phyloP scores from a whole-genome alignment of 2,113 vertebrate species.

The Cygnus buccinator region DNA sequence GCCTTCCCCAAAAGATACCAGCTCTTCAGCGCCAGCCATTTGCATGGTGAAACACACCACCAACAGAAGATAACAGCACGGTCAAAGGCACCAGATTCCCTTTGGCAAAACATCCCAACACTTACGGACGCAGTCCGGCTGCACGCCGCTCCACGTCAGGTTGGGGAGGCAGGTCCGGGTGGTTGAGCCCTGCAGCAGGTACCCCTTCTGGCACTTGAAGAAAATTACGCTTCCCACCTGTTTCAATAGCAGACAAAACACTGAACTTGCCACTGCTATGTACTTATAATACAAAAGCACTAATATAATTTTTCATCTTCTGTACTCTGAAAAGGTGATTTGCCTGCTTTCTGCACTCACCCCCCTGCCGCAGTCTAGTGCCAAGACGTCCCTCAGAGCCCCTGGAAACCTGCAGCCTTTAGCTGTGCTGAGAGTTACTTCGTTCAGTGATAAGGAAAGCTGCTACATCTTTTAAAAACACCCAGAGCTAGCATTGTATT shows the following conservation, averaged over 20 bases:
- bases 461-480: not conserved
- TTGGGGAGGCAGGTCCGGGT: conserved; percentile 94
- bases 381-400: not conserved
- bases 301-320: not conserved
- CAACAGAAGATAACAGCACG: fast-evolving
- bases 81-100: fast-evolving
- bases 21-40: not conserved
- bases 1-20: not conserved
- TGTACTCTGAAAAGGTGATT: fast-evolving
- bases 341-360: not conserved
- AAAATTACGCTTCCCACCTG: conserved; percentile 89
- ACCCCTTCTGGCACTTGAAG: conserved; percentile 95
- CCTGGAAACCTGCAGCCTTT: not conserved
- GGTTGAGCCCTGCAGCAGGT: conserved; percentile 95
- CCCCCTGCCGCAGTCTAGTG: not conserved
- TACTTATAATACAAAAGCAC: fast-evolving
- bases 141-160: conserved; percentile 95
- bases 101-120: not conserved
- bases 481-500: not conserved
- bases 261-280: not conserved
- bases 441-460: not conserved
- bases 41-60: fast-evolving
- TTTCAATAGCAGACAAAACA: not conserved
- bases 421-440: not conserved
- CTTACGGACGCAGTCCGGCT: conserved; percentile 93